Percentiles rank a stretch among this genome's conserved stretches.
Evolutionary conservation across 2,113 vertebrate genomes (phyloP).

Genomic region (Leptocoma aspasia): DNA sequence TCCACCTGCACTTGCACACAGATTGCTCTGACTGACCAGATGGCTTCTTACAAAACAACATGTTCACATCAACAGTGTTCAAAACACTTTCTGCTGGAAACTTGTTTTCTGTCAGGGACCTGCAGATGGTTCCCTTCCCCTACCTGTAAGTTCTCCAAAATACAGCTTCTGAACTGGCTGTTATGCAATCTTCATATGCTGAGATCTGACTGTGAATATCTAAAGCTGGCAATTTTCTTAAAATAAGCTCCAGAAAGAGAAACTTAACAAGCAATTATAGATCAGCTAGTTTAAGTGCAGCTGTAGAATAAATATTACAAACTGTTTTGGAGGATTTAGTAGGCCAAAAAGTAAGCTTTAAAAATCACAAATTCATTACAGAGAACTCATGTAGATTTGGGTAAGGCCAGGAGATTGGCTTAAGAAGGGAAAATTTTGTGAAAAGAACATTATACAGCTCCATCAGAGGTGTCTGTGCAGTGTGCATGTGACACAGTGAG

Average conservation of each 20-base stretch:
- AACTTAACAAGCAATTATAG: conserved; percentile 9
- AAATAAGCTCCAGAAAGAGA: conserved; percentile 28
- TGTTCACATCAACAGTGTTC: neutral
- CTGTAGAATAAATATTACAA: conserved; percentile 30
- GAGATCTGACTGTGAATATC: neutral
- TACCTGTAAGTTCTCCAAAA: conserved; percentile 5
- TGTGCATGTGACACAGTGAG: neutral
- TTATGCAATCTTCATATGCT: neutral
- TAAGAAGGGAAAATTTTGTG: neutral
- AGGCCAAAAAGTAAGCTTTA: neutral
- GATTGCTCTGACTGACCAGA: neutral
- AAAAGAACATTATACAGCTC: neutral
- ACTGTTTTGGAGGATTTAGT: neutral
- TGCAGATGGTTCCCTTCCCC: conserved; percentile 44
- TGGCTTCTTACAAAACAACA: conserved; percentile 29
- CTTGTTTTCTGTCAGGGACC: neutral
- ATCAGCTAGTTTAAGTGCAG: conserved; percentile 1
- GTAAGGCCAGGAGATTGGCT: neutral
- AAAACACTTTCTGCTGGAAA: neutral
- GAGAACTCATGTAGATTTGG: neutral
- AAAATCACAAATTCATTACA: neutral
- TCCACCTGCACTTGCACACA: neutral
- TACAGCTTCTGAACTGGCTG: neutral
- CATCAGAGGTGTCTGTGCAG: neutral
- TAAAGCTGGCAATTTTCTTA: conserved; percentile 21